These are phyloP conservation scores for Takifugu ocellatus DNA, from an alignment of 2,797 vertebrate species.

Conservation along the genomic window DNA sequence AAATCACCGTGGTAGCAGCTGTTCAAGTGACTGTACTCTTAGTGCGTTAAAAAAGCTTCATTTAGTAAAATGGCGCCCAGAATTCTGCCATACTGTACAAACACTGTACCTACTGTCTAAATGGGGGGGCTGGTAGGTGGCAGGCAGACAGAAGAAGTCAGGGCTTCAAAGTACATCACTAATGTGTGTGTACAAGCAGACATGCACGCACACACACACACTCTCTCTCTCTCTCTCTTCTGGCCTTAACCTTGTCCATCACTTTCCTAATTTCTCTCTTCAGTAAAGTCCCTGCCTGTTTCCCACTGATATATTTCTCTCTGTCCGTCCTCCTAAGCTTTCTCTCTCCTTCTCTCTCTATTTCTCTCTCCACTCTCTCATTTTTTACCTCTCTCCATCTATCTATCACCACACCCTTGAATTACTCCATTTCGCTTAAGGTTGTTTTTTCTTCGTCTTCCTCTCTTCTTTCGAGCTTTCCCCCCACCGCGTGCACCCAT, in stretches of 20 bases:
- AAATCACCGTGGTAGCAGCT: no score
- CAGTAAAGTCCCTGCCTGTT: conserved; percentile 19
- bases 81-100: no score
- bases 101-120: no score
- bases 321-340: conserved; percentile 1
- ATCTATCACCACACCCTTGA: no score
- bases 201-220: conserved; percentile 6
- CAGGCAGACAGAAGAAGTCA: no score
- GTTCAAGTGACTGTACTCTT: no score
- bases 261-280: conserved; percentile 8
- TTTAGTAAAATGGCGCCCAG: no score
- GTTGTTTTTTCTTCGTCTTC: no score
- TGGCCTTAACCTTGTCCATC: conserved; percentile 41
- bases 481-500: conserved; percentile 31
- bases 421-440: no score
- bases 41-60: no score
- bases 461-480: neutral
- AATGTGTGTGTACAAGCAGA: conserved; percentile 2
- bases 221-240: neutral
- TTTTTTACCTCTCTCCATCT: conserved; percentile 3
- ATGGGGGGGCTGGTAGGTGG: no score
- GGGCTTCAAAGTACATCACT: conserved; percentile 20
- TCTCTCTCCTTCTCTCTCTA: neutral
- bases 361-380: conserved; percentile 20
- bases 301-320: conserved; percentile 31